These are phyloP conservation scores for Onychomys torridus DNA, from an alignment of 2,797 vertebrate species.

Conservation along the genomic window DNA sequence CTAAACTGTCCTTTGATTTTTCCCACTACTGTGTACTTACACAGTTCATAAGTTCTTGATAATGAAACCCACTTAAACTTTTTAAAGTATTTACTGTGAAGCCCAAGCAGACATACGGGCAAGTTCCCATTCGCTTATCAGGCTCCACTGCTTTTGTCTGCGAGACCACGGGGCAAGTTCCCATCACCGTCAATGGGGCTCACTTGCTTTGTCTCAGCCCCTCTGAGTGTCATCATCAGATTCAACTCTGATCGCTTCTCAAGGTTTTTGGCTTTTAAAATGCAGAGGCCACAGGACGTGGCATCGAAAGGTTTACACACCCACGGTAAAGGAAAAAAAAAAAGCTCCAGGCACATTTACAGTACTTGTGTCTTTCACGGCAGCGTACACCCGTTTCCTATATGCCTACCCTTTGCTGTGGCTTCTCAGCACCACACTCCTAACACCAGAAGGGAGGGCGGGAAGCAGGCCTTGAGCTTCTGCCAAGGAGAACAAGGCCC, in stretches of 20 bases:
- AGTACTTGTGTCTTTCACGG: background rate
- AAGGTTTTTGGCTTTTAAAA: conserved; percentile 19
- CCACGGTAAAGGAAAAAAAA: background rate
- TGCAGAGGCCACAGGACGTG: conserved; percentile 18
- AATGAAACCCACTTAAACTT: background rate
- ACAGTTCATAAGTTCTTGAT: conserved; percentile 9
- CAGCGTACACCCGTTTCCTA: conserved; percentile 24
- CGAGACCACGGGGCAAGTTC: background rate
- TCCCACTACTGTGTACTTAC: background rate
- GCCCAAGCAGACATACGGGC: background rate
- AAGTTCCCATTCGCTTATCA: background rate
- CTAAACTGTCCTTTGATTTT: conserved; percentile 5
- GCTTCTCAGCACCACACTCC: conserved; percentile 72
- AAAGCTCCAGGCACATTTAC: background rate
- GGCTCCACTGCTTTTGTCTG: conserved; percentile 35
- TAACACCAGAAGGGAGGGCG: conserved; percentile 65
- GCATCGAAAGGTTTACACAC: background rate
- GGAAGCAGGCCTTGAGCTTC: conserved; percentile 63
- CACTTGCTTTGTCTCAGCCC: conserved; percentile 52
- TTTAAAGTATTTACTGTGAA: conserved; percentile 44
- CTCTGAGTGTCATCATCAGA: conserved; percentile 4
- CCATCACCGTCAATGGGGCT: background rate
- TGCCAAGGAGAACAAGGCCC: conserved; percentile 70
- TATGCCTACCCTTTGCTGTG: conserved; percentile 71
- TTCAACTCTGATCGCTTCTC: background rate